Percentiles rank a stretch among this genome's conserved stretches.
Conservation (phyloP, 2,888 invertebrate genomes). For the Aporophyla lueneburgensis region DNA sequence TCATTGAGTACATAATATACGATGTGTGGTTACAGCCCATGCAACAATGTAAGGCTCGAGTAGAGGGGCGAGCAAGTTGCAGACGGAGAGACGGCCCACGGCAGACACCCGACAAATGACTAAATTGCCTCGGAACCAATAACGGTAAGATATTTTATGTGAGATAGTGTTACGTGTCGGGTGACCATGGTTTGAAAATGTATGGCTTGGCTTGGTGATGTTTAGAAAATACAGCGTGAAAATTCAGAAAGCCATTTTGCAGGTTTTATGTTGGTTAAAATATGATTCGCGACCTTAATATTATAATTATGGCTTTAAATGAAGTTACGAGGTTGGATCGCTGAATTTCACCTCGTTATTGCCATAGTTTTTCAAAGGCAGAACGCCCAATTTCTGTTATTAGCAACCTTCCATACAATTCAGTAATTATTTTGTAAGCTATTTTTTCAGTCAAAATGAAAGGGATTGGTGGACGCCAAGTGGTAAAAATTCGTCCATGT, state of each 20-base stretch:
- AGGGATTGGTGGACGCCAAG: neutral
- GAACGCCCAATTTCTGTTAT: neutral
- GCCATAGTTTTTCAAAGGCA: neutral
- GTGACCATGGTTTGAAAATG: constrained; percentile 53
- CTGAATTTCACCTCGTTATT: neutral
- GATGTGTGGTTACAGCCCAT: constrained; percentile 66
- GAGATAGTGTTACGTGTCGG: constrained; percentile 66
- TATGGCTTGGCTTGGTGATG: neutral
- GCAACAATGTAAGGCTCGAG: constrained; percentile 64
- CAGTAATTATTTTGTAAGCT: neutral
- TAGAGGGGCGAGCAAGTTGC: constrained; percentile 57
- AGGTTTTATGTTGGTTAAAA: too few species aligned
- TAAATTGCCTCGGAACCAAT: constrained; percentile 82
- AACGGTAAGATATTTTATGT: constrained; percentile 76
- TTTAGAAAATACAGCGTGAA: neutral
- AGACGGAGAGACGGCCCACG: constrained; percentile 67
- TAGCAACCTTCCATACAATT: neutral
- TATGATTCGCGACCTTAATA: too few species aligned
- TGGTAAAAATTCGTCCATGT: too few species aligned
- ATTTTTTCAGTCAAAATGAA: neutral
- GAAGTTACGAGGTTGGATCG: too few species aligned
- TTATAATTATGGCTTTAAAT: too few species aligned
- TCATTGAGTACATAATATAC: constrained; percentile 79
- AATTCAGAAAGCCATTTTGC: neutral
- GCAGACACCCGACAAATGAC: constrained; percentile 83